Evolutionary conservation across 2,888 invertebrate species (phyloP).

Genomic region (Acronicta leporina): DNA sequence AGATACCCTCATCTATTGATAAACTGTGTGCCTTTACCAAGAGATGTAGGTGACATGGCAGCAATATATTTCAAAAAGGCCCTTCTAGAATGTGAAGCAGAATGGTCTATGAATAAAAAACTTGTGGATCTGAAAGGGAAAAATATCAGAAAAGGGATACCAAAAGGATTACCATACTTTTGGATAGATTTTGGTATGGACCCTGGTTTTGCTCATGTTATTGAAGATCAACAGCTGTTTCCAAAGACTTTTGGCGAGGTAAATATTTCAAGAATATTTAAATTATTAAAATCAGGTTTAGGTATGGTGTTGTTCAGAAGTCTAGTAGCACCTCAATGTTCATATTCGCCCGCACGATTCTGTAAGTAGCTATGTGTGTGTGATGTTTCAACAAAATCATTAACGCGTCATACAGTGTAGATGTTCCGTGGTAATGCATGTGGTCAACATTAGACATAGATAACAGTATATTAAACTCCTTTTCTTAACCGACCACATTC

Average conservation of each 20-base stretch:
- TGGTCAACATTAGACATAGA: too few relatives aligned
- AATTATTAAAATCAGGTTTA: too few relatives aligned
- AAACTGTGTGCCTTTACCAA: slow-evolving; percentile 96
- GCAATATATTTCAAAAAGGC: slow-evolving; percentile 99
- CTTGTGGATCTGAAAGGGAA: slow-evolving; percentile 88
- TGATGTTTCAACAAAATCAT: too few relatives aligned
- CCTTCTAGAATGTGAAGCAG: slow-evolving; percentile 97
- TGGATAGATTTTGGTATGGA: slow-evolving; percentile 97
- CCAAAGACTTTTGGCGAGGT: slow-evolving; percentile 97
- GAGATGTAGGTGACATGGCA: slow-evolving; percentile 95
- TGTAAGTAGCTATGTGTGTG: too few relatives aligned
- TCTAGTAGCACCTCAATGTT: too few relatives aligned
- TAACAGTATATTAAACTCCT: too few relatives aligned
- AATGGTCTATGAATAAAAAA: slow-evolving; percentile 99
- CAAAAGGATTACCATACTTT: slow-evolving; percentile 98
- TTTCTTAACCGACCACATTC: too few relatives aligned
- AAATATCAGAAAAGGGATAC: slow-evolving; percentile 94
- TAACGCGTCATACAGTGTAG: too few relatives aligned
- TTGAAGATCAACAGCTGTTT: slow-evolving; percentile 97
- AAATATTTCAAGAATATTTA: slow-evolving; percentile 48
- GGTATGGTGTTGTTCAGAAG: too few relatives aligned
- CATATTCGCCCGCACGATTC: too few relatives aligned
- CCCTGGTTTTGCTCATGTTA: slow-evolving; percentile 98
- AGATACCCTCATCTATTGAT: slow-evolving; percentile 95
- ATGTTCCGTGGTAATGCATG: too few relatives aligned